Percentiles rank a stretch among this genome's conserved stretches.
Conservation (phyloP, 2,797 vertebrate species). For the Propithecus deckenii region DNA sequence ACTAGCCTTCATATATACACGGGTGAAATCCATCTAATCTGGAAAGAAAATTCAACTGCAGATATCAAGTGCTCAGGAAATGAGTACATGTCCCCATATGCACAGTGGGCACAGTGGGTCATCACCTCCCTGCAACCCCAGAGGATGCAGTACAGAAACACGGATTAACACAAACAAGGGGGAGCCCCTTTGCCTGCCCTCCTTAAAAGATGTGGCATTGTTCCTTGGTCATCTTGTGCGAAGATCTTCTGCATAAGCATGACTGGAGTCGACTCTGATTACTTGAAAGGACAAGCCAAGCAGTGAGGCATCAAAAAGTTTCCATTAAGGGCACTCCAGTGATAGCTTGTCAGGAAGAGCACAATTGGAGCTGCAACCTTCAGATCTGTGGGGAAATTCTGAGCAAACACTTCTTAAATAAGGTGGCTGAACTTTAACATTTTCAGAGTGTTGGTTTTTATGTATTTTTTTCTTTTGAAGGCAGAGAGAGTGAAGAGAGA, state of each 20-base stretch:
- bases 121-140: background rate
- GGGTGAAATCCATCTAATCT: background rate
- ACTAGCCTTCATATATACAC: background rate
- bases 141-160: accelerated
- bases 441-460: slow-evolving; percentile 21
- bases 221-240: background rate
- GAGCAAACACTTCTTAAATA: slow-evolving; percentile 61
- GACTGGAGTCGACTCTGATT: slow-evolving; percentile 13
- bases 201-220: accelerated
- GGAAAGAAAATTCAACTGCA: background rate
- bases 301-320: slow-evolving; percentile 17
- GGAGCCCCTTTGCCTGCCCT: accelerated
- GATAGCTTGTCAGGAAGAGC: slow-evolving; percentile 32
- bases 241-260: slow-evolving; percentile 18
- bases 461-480: background rate
- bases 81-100: background rate
- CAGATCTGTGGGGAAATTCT: slow-evolving; percentile 56
- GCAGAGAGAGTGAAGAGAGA: background rate
- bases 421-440: slow-evolving; percentile 21
- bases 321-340: slow-evolving; percentile 39
- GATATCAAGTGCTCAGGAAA: background rate
- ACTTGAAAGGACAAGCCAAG: slow-evolving; percentile 54
- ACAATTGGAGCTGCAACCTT: slow-evolving; percentile 25
- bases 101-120: background rate
- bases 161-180: background rate